A percentile compares a stretch with the other conserved stretches of the same genome.
Evolutionary conservation across 2,888 invertebrate species (phyloP).

Genomic region (Tryphoninae sp.): DNA sequence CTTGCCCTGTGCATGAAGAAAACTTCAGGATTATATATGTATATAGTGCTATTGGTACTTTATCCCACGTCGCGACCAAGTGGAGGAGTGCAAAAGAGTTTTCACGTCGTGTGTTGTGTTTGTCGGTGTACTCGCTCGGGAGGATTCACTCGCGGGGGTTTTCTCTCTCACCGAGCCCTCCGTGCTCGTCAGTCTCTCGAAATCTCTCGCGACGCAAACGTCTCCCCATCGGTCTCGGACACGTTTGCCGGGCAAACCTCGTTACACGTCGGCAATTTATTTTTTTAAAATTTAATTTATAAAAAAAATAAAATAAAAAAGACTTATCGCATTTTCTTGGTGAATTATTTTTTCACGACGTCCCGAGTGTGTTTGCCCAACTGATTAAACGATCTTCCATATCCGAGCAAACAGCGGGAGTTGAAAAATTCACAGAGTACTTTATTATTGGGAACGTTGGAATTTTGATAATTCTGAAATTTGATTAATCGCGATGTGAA

Average conservation of each 20-base stretch:
- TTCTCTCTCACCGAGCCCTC: slow-evolving; percentile 51
- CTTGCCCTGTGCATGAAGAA: not conserved
- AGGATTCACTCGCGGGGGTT: slow-evolving; percentile 59
- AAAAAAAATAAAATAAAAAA: not conserved
- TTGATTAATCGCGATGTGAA: too few relatives aligned
- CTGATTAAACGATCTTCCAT: not conserved
- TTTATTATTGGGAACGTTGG: too few relatives aligned
- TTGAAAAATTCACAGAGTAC: too few relatives aligned
- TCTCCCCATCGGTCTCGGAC: slow-evolving; percentile 43
- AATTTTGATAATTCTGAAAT: too few relatives aligned
- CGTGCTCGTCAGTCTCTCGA: slow-evolving; percentile 57
- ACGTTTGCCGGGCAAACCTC: slow-evolving; percentile 13
- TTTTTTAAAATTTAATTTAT: not conserved
- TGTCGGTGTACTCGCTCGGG: slow-evolving; percentile 37
- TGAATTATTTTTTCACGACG: not conserved
- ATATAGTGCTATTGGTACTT: slow-evolving; percentile 29
- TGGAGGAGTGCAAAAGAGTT: slow-evolving; percentile 37
- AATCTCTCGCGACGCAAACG: slow-evolving; percentile 51
- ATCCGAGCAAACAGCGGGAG: not conserved
- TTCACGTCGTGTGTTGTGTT: slow-evolving; percentile 33
- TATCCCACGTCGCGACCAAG: slow-evolving; percentile 20
- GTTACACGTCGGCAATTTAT: not conserved
- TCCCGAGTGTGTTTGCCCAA: not conserved
- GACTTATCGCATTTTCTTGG: not conserved
- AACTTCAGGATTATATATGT: not conserved